These are phyloP conservation scores for Drosophila basisetae DNA, from an alignment of 2,888 invertebrate species.

Conservation along the genomic window DNA sequence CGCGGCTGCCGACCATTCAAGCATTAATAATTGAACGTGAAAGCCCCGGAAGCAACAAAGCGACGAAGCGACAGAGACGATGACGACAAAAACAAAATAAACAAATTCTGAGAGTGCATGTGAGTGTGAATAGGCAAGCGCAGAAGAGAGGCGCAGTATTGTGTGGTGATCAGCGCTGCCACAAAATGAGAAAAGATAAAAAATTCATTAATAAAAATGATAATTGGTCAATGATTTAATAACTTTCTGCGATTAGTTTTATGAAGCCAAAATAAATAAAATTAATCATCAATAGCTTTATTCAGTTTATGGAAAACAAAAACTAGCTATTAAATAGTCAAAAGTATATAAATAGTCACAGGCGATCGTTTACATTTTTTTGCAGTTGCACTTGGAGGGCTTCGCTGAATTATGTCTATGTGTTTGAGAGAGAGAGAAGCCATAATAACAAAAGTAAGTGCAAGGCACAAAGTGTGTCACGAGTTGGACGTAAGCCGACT, in stretches of 20 bases:
- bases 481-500: constrained; percentile 22
- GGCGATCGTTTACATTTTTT: constrained; percentile 7
- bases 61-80: constrained; percentile 18
- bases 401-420: background rate
- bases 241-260: background rate
- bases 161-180: background rate
- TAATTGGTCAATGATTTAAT: background rate
- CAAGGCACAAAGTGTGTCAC: constrained; percentile 29
- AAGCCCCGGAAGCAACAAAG: constrained; percentile 51
- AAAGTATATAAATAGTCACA: background rate
- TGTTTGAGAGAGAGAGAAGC: background rate
- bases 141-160: constrained; percentile 1
- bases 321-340: background rate
- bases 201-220: background rate
- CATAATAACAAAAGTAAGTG: constrained; percentile 16
- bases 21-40: constrained; percentile 66
- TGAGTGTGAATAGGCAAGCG: constrained; percentile 3
- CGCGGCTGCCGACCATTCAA: constrained; percentile 46
- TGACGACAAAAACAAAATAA: constrained; percentile 1
- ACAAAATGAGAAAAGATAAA: background rate
- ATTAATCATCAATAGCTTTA: background rate
- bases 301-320: background rate
- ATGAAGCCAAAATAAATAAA: background rate
- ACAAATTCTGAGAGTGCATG: background rate
- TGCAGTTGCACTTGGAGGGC: constrained; percentile 13